Conservation (phyloP, 1,140 invertebrate genomes). For the Tribolium madens region DNA sequence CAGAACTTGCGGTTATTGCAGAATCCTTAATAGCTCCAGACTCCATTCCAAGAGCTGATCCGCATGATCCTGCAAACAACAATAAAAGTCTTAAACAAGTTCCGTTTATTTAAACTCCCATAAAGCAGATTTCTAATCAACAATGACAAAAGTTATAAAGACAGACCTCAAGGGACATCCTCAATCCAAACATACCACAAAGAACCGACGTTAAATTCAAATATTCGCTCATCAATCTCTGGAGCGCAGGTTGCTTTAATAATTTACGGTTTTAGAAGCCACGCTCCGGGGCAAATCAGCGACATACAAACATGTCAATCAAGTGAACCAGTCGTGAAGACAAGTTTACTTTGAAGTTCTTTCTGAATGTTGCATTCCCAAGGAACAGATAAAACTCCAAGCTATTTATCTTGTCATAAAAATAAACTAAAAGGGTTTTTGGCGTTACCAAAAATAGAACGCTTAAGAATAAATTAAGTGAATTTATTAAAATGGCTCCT, state of each 20-base stretch:
- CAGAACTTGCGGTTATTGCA: constrained; percentile 80
- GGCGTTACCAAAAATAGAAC: constrained; percentile 3
- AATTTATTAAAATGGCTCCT: constrained; percentile 12
- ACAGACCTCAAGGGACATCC: neutral
- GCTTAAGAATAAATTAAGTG: neutral
- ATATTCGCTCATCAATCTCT: constrained; percentile 49
- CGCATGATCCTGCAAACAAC: constrained; percentile 73
- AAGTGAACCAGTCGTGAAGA: constrained; percentile 44
- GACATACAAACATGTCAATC: constrained; percentile 52
- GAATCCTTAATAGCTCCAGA: constrained; percentile 76
- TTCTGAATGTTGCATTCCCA: constrained; percentile 29
- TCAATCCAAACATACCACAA: constrained; percentile 3
- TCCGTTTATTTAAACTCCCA: constrained; percentile 25
- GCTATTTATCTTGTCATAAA: constrained; percentile 39
- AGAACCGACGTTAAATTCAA: constrained; percentile 46
- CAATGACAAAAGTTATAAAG: constrained; percentile 10
- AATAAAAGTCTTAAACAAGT: constrained; percentile 40
- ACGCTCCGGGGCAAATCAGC: constrained; percentile 42
- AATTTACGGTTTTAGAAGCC: constrained; percentile 42
- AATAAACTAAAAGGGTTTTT: constrained; percentile 4
- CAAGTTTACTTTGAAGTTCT: constrained; percentile 46
- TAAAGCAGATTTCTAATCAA: constrained; percentile 8
- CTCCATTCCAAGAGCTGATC: constrained; percentile 79
- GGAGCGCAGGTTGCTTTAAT: constrained; percentile 49
- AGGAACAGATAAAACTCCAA: constrained; percentile 26